phyloP scores from a whole-genome alignment of 2,888 invertebrate species.

The Halictus ligatus region DNA sequence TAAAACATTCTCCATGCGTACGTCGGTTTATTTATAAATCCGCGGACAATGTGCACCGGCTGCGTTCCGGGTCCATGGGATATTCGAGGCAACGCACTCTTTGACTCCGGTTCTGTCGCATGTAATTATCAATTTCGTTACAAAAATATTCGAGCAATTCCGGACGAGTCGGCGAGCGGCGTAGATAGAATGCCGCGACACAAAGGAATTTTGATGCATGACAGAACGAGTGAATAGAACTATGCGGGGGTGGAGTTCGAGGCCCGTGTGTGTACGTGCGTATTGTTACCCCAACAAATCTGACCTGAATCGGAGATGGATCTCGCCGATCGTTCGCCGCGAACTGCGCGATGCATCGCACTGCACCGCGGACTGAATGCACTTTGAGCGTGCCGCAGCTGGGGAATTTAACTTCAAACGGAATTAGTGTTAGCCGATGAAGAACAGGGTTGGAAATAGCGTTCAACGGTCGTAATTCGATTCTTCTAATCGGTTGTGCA shows the following conservation, averaged over 20 bases:
- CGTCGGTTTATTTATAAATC: constrained; percentile 3
- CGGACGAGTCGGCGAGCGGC: not conserved
- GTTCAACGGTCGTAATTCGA: not conserved
- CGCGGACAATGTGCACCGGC: not conserved
- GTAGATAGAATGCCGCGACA: constrained; percentile 17
- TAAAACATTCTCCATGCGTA: not conserved
- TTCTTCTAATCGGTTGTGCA: not conserved
- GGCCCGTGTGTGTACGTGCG: constrained; percentile 24
- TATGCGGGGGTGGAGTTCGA: not conserved
- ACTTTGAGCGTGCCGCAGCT: constrained; percentile 65
- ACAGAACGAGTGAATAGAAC: constrained; percentile 29
- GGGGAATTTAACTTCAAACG: constrained; percentile 66
- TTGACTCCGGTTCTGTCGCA: not conserved
- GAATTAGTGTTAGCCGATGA: constrained; percentile 64
- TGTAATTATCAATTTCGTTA: constrained; percentile 21
- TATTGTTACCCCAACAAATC: constrained; percentile 70
- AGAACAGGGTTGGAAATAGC: not conserved
- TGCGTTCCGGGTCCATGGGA: too few relatives aligned
- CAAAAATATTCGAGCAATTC: constrained; percentile 30
- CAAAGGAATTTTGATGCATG: constrained; percentile 56
- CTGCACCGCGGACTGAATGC: constrained; percentile 52
- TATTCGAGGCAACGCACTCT: not conserved
- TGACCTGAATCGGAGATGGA: constrained; percentile 71
- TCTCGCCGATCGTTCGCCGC: constrained; percentile 43
- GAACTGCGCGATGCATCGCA: not conserved